A percentile compares a stretch with the other conserved stretches of the same genome.
phyloP scores from a whole-genome alignment of 2,888 invertebrate species.

The Melolontha melolontha region DNA sequence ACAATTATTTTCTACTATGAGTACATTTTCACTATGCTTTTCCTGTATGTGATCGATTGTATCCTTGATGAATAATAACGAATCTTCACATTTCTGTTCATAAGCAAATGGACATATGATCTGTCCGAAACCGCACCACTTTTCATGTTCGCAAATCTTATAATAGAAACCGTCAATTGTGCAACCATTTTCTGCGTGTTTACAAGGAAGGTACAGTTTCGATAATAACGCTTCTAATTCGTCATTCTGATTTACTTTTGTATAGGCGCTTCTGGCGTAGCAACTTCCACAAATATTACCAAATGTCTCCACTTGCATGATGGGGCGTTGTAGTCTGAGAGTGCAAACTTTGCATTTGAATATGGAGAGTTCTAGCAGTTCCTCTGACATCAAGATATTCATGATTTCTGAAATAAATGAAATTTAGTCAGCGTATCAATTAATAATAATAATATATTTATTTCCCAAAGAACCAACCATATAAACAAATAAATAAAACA shows the following conservation, averaged over 20 bases:
- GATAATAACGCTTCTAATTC: slow-evolving; percentile 2
- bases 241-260: not conserved
- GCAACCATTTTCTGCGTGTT: slow-evolving; percentile 7
- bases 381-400: not conserved
- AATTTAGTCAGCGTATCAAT: too few relatives aligned
- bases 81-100: slow-evolving; percentile 3
- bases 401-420: too few relatives aligned
- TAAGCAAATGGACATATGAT: slow-evolving; percentile 12
- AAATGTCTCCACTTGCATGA: slow-evolving; percentile 5
- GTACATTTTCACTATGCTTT: not conserved
- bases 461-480: too few relatives aligned
- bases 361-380: not conserved
- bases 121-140: not conserved
- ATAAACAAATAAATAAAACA: too few relatives aligned
- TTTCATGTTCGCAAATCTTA: slow-evolving; percentile 1
- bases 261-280: slow-evolving; percentile 1
- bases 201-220: slow-evolving; percentile 9
- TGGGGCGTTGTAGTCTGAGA: slow-evolving; percentile 1
- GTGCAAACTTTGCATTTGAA: slow-evolving; percentile 1
- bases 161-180: not conserved
- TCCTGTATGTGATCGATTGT: not conserved
- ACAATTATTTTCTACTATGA: not conserved
- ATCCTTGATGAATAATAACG: not conserved
- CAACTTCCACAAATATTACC: slow-evolving; percentile 16
- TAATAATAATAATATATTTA: too few relatives aligned